phyloP scores from a whole-genome alignment of 2,113 vertebrate species.

The Limanda limanda region DNA sequence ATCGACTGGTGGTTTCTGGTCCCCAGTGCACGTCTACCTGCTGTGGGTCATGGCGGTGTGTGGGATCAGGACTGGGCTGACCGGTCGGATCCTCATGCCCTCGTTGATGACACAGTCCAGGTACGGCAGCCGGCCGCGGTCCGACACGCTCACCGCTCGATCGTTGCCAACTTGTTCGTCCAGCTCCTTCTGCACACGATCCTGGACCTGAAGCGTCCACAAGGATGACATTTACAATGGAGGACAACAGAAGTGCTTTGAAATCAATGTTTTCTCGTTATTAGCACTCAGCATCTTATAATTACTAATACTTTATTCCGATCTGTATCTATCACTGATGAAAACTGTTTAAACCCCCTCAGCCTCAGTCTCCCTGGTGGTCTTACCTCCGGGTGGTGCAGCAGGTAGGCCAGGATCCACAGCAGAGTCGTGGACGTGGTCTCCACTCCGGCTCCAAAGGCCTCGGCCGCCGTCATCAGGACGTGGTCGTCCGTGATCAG shows the following conservation, averaged over 20 bases:
- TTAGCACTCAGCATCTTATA: no score
- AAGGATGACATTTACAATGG: no score
- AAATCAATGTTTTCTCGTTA: no score
- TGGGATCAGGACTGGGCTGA: conserved; percentile 83
- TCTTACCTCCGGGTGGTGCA: conserved; percentile 78
- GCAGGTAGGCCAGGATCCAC: conserved; percentile 81
- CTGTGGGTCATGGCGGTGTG: conserved; percentile 82
- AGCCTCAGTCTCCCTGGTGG: no score
- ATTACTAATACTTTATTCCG: no score
- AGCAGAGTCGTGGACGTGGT: conserved; percentile 83
- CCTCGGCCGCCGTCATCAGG: conserved; percentile 81
- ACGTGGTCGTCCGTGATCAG: conserved; percentile 82
- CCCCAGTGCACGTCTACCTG: conserved; percentile 47
- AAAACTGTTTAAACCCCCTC: no score
- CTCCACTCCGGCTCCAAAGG: conserved; percentile 80
- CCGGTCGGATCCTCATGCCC: conserved; percentile 84
- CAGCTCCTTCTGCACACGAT: conserved; percentile 79
- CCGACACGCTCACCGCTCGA: conserved; percentile 64
- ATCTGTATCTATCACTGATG: no score
- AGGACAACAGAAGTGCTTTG: no score
- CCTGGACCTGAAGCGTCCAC: conserved; percentile 72
- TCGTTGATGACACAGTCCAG: conserved; percentile 83
- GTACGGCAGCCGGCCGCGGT: conserved; percentile 76
- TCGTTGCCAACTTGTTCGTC: conserved; percentile 77
- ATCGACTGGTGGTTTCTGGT: no score